Conservation (phyloP, 2,113 vertebrate species). For the Nematolebias whitei region DNA sequence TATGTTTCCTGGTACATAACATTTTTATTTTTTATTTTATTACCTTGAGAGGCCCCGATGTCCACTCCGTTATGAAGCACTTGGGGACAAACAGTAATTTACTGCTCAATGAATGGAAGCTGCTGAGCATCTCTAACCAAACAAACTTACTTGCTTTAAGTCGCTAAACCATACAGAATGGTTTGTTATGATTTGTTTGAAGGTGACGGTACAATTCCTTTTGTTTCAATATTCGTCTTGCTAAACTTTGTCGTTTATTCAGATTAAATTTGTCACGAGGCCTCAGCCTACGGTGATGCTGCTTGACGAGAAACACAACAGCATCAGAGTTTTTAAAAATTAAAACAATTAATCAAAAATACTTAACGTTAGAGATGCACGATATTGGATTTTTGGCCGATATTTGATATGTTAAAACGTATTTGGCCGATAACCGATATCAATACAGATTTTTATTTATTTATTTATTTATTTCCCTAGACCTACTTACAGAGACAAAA, state of each 20-base stretch:
- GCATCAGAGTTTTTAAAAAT: conserved; percentile 24
- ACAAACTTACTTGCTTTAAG: background rate
- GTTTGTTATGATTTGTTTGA: background rate
- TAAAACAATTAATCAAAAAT: background rate
- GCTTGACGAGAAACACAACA: conserved; percentile 55
- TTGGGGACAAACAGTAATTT: background rate
- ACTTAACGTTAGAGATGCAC: too few relatives aligned
- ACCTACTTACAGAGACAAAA: too few relatives aligned
- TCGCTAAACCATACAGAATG: background rate
- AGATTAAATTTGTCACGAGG: background rate
- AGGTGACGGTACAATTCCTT: background rate
- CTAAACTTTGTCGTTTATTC: background rate
- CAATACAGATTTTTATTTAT: too few relatives aligned
- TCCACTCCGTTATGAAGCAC: conserved; percentile 11
- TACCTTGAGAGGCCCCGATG: conserved; percentile 6
- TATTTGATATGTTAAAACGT: too few relatives aligned
- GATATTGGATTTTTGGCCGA: too few relatives aligned
- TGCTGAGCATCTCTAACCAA: conserved; percentile 14
- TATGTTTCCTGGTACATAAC: background rate
- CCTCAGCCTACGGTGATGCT: conserved; percentile 11
- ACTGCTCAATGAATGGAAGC: background rate
- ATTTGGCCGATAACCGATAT: too few relatives aligned
- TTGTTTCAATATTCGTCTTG: background rate
- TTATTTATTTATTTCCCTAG: too few relatives aligned
- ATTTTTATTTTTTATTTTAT: background rate